Conservation (phyloP, 2,113 vertebrate species). For the Clarias batrachus region DNA sequence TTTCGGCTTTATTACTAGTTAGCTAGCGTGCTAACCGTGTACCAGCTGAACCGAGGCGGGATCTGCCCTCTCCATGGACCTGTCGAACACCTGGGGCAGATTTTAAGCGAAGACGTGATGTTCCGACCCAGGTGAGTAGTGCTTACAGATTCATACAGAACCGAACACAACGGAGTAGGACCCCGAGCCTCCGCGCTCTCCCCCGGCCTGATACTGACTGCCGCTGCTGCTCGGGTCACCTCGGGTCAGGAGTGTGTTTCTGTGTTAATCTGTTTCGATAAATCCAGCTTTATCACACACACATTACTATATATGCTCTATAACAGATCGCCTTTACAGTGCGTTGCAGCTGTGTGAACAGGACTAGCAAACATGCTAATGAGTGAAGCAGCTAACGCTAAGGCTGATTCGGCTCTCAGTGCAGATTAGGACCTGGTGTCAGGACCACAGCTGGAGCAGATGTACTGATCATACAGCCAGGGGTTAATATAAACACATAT, state of each 20-base stretch:
- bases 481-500: background rate
- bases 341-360: background rate
- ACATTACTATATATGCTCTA: too few relatives aligned
- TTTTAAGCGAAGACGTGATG: background rate
- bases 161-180: background rate
- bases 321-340: background rate
- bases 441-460: background rate
- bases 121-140: background rate
- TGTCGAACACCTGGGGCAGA: background rate
- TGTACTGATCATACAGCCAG: background rate
- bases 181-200: too few relatives aligned
- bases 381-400: accelerated
- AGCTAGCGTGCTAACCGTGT: background rate
- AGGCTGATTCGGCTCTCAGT: background rate
- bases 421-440: background rate
- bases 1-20: background rate
- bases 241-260: too few relatives aligned
- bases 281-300: background rate
- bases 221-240: too few relatives aligned
- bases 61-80: background rate
- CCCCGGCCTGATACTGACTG: too few relatives aligned
- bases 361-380: background rate
- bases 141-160: background rate
- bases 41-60: background rate
- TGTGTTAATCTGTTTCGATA: too few relatives aligned